Evolutionary conservation across 2,888 invertebrate genomes (phyloP), one percentile per base, ranked within the genome.

Genomic region (Pollenia amentaria): DNA sequence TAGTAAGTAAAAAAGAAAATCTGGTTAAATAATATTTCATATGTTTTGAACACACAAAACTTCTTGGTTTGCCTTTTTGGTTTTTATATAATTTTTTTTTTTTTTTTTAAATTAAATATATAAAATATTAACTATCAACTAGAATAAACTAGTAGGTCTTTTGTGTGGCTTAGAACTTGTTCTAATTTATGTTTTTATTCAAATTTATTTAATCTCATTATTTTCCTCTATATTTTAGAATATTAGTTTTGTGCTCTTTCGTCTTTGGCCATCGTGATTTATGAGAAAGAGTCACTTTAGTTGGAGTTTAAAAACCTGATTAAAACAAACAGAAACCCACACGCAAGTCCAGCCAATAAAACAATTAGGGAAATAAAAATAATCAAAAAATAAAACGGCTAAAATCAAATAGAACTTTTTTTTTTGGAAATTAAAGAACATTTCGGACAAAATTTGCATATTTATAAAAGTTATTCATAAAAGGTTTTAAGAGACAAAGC

Each of bases 391-490:
- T 88, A 89, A 72, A 55, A 83, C 77, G 77, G 72, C 65, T 29
- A 55, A 77, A 72, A 89, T 89, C 90, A 90, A 92, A 91, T 69
- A 82, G 81, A 77, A 81, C 53, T 72, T 72, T 46, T 60, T 60
- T 16, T 55, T 64, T 21, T 11, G 8, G 12, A 14, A 10, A 7
- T 62, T 9, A 51, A 76, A 65, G 14, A 53, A 80, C 11, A 76
- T 90, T 90, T 89, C 40, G 90, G 89, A 89, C 89, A 90, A 87
- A 88, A 91, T 91, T 91, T 91, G 89, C 90, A 91, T 91, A 89
- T 16, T 70, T 89, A 89, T 90, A 89, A 89, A 89, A 65, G 62
- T 48, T 78, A 48, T 72, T 82, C 57, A 48, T 77, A 70, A 83
- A 82, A 75, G 46, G 57, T 79, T 82, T 73, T 38, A 21, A 72